These are phyloP conservation scores for Thalassoma bifasciatum DNA, from an alignment of 2,113 vertebrate genomes.

Conservation along the genomic window DNA sequence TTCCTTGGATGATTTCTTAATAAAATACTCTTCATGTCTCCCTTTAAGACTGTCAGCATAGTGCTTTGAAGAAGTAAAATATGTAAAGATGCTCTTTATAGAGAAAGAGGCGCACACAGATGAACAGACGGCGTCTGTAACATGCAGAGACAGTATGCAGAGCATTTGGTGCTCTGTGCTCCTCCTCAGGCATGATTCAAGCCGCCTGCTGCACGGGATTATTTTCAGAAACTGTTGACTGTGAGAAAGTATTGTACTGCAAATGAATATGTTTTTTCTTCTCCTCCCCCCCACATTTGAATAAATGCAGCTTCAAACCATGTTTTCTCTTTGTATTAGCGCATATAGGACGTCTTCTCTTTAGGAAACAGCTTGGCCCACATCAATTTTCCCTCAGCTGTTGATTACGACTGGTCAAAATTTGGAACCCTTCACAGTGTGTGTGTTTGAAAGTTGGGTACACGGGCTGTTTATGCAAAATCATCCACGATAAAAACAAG, in stretches of 20 bases:
- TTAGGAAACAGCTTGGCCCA: constrained; percentile 10
- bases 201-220: constrained; percentile 42
- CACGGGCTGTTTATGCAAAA: not conserved
- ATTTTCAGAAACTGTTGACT: constrained; percentile 48
- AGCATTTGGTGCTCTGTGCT: constrained; percentile 20
- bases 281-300: not conserved
- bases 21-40: too few relatives aligned
- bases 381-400: not conserved
- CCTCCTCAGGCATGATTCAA: constrained; percentile 35
- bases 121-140: constrained; percentile 42
- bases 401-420: not conserved
- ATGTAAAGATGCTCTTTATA: constrained; percentile 10
- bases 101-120: constrained; percentile 1
- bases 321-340: constrained; percentile 4
- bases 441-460: not conserved
- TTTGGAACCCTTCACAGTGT: not conserved
- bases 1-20: too few relatives aligned
- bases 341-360: constrained; percentile 5
- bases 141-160: constrained; percentile 29
- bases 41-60: not conserved
- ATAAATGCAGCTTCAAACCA: constrained; percentile 32
- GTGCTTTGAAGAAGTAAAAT: not conserved
- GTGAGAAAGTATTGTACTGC: constrained; percentile 16
- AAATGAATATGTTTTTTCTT: constrained; percentile 17
- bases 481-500: not conserved